Evolutionary conservation across 2,797 vertebrate species (phyloP), one percentile per base, ranked within the genome.

Genomic region (Holocentrus rufus): DNA sequence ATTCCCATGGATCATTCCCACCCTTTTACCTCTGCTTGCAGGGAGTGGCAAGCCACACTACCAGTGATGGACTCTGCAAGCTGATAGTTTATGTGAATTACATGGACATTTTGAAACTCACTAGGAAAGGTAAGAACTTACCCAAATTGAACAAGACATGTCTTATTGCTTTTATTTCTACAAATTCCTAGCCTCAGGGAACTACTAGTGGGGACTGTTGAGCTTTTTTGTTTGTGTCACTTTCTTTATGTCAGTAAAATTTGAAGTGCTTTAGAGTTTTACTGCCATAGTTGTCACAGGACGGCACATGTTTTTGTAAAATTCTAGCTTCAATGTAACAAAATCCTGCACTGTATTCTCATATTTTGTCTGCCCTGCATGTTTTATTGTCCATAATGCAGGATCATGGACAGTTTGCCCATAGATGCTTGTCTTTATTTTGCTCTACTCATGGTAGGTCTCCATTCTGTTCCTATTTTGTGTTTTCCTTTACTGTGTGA

Each of bases 1-100:
- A 82, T 92, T 91, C 81, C 87, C 79, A 67, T 70, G 76, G 30
- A 65, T 27, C 17, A 54, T 64, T 72, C 74, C 74, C 79, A 85
- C 47, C 42, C 1, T 42, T 42, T 68, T 31, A 20, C 44, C 71
- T 50, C 49, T 55, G 59, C 62, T n/a, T 42, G 23, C 13, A 20
- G 62, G 11, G 20, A 30, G 25, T 61, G 30, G 5, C 13, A 23
- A 52, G 42, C 36, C 27, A 31, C 20, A 39, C 46, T 23, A 8
- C 0, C 15, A 39, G 39, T 1, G 6, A 57, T 23, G 10, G 20
- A 53, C 7, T 17, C 27, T 18, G 54, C 27, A 18, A 39, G 39
- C 52, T 61, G 20, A 60, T 57, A 42, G 15, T 30, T 34, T 34
- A 31, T 34, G 2, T 60, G n/a, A 42, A 39, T 60, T 56, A 44